Evolutionary conservation across 2,797 vertebrate genomes (phyloP).

Genomic region (Choloepus didactylus): DNA sequence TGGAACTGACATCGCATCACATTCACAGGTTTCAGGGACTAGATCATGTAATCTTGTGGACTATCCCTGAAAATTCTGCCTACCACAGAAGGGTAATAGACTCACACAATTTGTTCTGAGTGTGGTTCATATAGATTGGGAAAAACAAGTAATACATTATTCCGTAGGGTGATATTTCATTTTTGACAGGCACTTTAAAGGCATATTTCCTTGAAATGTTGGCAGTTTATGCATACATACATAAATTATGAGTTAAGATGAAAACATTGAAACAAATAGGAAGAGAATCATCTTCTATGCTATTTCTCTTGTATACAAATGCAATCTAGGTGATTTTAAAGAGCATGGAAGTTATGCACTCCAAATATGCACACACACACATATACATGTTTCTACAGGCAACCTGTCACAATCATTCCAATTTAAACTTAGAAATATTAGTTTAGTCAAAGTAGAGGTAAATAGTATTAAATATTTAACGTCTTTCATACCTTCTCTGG

Average conservation of each 20-base stretch:
- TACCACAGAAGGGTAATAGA: slow-evolving; percentile 65
- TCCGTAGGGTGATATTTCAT: slow-evolving; percentile 36
- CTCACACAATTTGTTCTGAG: slow-evolving; percentile 80
- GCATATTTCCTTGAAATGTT: slow-evolving; percentile 1
- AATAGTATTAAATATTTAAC: neutral
- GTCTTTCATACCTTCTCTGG: neutral
- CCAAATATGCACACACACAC: neutral
- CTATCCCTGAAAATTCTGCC: neutral
- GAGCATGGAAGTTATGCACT: neutral
- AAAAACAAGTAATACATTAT: slow-evolving; percentile 66
- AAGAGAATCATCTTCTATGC: neutral
- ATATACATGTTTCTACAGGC: neutral
- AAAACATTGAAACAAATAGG: slow-evolving; percentile 1
- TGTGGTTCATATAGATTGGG: slow-evolving; percentile 71
- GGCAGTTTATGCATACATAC: neutral
- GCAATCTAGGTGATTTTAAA: neutral
- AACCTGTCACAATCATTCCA: neutral
- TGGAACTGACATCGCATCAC: neutral
- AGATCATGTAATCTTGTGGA: neutral
- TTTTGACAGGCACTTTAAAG: slow-evolving; percentile 54
- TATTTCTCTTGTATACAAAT: slow-evolving; percentile 14
- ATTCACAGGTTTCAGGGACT: neutral
- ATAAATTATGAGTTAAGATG: neutral
- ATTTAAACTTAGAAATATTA: slow-evolving; percentile 30
- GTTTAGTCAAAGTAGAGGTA: slow-evolving; percentile 22